A percentile compares a stretch with the other conserved stretches of the same genome.
phyloP scores from a whole-genome alignment of 2,888 invertebrate genomes.

The Stenurella melanura region DNA sequence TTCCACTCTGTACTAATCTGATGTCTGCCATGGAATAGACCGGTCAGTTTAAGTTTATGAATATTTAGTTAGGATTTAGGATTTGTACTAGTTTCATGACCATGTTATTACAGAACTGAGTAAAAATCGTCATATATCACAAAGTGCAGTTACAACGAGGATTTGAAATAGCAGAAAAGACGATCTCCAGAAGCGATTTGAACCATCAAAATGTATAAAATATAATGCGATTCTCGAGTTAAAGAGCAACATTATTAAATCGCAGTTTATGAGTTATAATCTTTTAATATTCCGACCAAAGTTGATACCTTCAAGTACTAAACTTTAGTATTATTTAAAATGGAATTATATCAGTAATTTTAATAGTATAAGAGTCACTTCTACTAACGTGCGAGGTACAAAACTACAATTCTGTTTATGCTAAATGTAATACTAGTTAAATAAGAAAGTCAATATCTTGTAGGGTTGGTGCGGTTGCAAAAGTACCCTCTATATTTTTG shows the following conservation, averaged over 20 bases:
- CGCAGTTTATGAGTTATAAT: background rate
- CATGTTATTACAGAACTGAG: conserved; percentile 29
- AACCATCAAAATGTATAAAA: conserved; percentile 31
- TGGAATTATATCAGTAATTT: background rate
- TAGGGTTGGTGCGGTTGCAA: no score
- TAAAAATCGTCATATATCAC: conserved; percentile 20
- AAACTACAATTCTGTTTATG: no score
- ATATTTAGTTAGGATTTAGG: conserved; percentile 37
- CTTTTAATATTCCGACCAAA: background rate
- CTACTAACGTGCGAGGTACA: no score
- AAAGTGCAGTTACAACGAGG: conserved; percentile 27
- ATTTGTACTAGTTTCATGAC: conserved; percentile 21
- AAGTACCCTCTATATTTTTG: no score
- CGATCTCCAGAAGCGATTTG: conserved; percentile 23
- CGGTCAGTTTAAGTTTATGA: conserved; percentile 38
- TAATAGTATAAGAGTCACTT: no score
- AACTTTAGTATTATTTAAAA: background rate
- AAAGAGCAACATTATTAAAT: conserved; percentile 25
- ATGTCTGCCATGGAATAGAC: conserved; percentile 22
- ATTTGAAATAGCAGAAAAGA: conserved; percentile 26
- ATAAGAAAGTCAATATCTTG: no score
- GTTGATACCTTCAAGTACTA: background rate
- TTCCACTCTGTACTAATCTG: conserved; percentile 5
- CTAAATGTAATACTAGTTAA: no score
- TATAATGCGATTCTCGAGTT: conserved; percentile 25